Base-by-base conservation (phyloP, 2,113 vertebrate genomes). In the Gymnobelideus leadbeateri region DNA sequence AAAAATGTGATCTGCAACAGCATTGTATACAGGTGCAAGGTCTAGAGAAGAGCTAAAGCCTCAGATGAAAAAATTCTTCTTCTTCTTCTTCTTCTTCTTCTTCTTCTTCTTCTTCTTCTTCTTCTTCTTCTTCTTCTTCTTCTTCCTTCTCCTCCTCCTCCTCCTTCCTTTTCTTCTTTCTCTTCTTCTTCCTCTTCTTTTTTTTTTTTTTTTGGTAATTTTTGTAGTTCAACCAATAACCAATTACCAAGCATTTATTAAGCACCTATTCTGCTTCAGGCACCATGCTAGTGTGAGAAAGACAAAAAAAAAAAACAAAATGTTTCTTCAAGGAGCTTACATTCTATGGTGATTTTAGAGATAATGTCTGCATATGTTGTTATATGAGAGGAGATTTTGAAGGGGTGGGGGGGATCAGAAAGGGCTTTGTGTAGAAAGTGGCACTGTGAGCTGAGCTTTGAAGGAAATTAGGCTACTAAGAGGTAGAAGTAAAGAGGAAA, bases 1-100 rank as follows among this genome's bases (percentile, higher is more conserved):
- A 16, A 94, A 96, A 95, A 94, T 89, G 89, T 47, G n/a, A 49
- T 89, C 89, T 43, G 51, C n/a, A 89, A 37, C 94, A 52, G 5
- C 31, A 68, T 94, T 96, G 89, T 90, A 51, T 68, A 93, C 8
- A 95, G 92, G 92, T 94, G 26, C 12, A 46, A 11, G 6, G 3
- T 68, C 43, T 53, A 2, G 55, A 51, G 4, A 89, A 14, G 8
- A 94, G 37, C 6, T 50, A 10, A 91, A 52, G 14, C 61, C 12
- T 47, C 55, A 93, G 68, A 51, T 51, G 43, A 52, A 57, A 51
- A 84, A 84, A 7, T 2, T 49, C 47, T 49, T 49, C 47, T 49
- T 49, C 47, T 49, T 49, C 4, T 55, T 14, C 91, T 12, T 51
- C 51, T 2, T 49, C 47, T 49, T 49, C 47, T 49, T 49, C 47